Evolutionary conservation across 2,888 invertebrate species (phyloP).

Genomic region (Andrena praecox): DNA sequence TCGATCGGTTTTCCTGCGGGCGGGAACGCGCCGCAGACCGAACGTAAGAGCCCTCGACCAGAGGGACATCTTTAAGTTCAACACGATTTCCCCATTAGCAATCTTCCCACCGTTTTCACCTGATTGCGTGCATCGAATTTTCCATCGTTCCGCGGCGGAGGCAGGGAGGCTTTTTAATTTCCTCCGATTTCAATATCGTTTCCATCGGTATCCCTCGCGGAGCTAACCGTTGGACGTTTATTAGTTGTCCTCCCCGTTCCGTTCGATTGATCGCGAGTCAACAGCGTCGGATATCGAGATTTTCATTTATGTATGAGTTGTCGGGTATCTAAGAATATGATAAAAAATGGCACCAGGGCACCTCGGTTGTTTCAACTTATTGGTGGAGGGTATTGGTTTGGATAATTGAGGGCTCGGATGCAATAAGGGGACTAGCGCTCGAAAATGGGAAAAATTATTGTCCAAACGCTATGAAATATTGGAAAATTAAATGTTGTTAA

Average conservation of each 20-base stretch:
- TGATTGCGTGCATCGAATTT: constrained; percentile 32
- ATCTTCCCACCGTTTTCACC: constrained; percentile 29
- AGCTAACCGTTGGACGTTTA: neutral
- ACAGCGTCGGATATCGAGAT: neutral
- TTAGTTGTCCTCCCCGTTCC: constrained; percentile 1
- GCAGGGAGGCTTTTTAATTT: constrained; percentile 9
- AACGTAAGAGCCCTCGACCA: constrained; percentile 26
- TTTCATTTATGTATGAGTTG: neutral
- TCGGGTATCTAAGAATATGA: too few relatives aligned
- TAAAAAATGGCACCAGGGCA: too few relatives aligned
- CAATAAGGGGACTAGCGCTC: too few relatives aligned
- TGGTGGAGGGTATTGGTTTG: too few relatives aligned
- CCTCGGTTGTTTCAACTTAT: too few relatives aligned
- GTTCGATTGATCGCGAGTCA: neutral
- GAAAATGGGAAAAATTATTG: too few relatives aligned
- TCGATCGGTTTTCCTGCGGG: constrained; percentile 13
- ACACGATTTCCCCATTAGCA: constrained; percentile 49
- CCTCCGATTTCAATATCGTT: constrained; percentile 11
- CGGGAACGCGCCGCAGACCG: constrained; percentile 20
- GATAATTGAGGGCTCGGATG: too few relatives aligned
- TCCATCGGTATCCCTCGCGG: neutral
- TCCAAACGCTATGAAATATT: too few relatives aligned
- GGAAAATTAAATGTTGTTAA: too few relatives aligned
- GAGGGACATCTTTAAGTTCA: constrained; percentile 42
- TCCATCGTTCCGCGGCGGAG: neutral